Evolutionary conservation across 2,797 vertebrate genomes (phyloP).

Genomic region (Cetoscarus ocellatus): DNA sequence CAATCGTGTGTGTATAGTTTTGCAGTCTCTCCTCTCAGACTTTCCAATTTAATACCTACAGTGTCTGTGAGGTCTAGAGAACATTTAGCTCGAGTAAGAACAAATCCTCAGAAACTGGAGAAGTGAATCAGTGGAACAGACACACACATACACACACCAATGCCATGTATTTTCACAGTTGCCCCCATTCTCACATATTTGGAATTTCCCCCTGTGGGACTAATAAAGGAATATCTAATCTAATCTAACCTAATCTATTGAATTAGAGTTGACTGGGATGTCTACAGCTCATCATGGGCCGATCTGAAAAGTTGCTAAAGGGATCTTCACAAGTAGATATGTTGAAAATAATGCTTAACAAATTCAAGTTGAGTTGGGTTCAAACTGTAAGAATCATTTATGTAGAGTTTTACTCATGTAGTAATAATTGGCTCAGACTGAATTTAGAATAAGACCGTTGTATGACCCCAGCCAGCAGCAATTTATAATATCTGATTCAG

Average conservation of each 20-base stretch:
- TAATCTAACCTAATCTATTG: no score
- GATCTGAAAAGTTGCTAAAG: neutral
- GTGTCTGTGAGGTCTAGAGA: constrained; percentile 13
- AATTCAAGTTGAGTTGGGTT: neutral
- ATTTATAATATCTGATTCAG: neutral
- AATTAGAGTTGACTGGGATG: neutral
- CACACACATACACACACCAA: neutral
- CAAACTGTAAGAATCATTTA: neutral
- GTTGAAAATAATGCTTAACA: no score
- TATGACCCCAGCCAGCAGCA: neutral
- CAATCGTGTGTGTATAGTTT: neutral
- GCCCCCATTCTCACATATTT: neutral
- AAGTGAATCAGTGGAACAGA: neutral
- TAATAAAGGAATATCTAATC: no score
- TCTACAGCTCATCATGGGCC: neutral
- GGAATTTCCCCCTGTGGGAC: no score
- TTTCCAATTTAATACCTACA: constrained; percentile 15
- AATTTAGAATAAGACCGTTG: neutral
- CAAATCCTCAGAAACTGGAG: constrained; percentile 2
- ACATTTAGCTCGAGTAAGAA: constrained; percentile 21
- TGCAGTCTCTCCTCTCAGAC: constrained; percentile 2
- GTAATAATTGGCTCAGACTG: neutral
- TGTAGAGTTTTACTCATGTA: neutral
- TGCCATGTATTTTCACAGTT: no score
- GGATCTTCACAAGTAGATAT: neutral